phyloP scores from a whole-genome alignment of 2,888 invertebrate species.

The Dolomedes plantarius region DNA sequence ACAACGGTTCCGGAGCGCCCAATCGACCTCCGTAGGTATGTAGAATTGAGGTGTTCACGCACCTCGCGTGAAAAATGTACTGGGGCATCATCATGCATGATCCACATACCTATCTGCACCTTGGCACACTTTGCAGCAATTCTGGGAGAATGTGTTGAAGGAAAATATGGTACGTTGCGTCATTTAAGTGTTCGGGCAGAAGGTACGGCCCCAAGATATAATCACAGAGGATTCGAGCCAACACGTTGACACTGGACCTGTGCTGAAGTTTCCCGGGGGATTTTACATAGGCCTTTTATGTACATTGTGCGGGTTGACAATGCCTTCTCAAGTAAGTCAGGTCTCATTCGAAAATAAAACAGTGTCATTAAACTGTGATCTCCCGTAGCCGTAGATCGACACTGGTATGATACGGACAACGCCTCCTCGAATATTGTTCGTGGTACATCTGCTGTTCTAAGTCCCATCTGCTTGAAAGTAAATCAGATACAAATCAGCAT shows the following conservation, averaged over 20 bases:
- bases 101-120: background rate
- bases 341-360: slow-evolving; percentile 3
- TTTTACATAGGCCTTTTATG: background rate
- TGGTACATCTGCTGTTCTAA: background rate
- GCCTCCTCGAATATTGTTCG: background rate
- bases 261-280: background rate
- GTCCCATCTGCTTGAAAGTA: background rate
- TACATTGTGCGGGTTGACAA: background rate
- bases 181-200: background rate
- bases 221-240: background rate
- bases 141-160: background rate
- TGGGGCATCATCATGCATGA: background rate
- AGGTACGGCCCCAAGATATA: background rate
- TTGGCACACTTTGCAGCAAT: background rate
- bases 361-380: too few relatives aligned
- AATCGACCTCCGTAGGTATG: too few relatives aligned
- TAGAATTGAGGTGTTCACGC: too few relatives aligned
- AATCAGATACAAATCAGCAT: background rate
- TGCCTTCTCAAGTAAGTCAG: background rate
- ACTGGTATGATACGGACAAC: background rate
- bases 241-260: background rate
- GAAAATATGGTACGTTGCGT: background rate
- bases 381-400: background rate
- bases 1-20: too few relatives aligned
- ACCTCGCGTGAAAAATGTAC: too few relatives aligned